These are phyloP conservation scores for Tursiops truncatus DNA, from an alignment of 2,113 vertebrate genomes.

Conservation along the genomic window DNA sequence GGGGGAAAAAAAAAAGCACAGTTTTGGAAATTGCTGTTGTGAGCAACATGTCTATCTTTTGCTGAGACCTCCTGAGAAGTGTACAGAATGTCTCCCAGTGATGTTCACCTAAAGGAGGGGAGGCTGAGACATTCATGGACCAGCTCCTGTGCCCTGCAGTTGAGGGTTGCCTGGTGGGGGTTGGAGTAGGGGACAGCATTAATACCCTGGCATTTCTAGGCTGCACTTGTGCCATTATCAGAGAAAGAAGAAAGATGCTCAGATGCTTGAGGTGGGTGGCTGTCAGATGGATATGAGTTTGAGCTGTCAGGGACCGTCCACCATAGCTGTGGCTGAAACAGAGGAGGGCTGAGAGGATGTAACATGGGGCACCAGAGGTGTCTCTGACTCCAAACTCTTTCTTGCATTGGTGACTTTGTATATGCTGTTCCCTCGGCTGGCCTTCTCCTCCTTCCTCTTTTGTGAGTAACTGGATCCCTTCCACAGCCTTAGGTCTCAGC, in stretches of 20 bases:
- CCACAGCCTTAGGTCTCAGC: not conserved
- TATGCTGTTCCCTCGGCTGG: not conserved
- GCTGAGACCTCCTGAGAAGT: not conserved
- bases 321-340: not conserved
- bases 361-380: not conserved
- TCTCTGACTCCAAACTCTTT: not conserved
- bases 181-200: too few relatives aligned
- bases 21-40: not conserved
- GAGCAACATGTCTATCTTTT: not conserved
- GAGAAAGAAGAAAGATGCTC: not conserved
- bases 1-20: not conserved
- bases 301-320: not conserved
- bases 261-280: not conserved
- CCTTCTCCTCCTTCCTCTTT: not conserved
- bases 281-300: not conserved
- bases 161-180: not conserved
- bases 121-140: not conserved
- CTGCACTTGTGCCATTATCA: not conserved
- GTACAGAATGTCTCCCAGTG: not conserved
- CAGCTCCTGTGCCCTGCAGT: not conserved
- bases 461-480: not conserved
- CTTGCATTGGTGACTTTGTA: not conserved
- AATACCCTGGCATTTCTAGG: not conserved
- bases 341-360: not conserved
- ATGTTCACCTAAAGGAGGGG: not conserved